A percentile compares a stretch with the other conserved stretches of the same genome.
Evolutionary conservation across 1,140 invertebrate species (phyloP).

Genomic region (Drosophila tropicalis): DNA sequence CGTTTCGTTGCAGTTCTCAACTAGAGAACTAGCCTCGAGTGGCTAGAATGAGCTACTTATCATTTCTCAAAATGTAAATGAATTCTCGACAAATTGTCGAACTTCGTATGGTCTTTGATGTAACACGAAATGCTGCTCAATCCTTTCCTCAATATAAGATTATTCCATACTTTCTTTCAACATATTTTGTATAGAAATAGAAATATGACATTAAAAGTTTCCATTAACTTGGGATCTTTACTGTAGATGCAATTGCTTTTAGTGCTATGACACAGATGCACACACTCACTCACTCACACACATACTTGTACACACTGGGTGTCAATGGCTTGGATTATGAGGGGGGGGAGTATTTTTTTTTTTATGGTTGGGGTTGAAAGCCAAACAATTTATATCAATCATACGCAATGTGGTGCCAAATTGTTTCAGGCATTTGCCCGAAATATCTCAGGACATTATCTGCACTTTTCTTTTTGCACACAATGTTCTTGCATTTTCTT

Average conservation of each 20-base stretch:
- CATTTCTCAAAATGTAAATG: too few species aligned
- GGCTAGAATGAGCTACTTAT: too few species aligned
- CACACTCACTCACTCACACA: not conserved
- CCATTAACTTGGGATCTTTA: not conserved
- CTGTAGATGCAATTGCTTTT: conserved; percentile 18
- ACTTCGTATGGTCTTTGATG: too few species aligned
- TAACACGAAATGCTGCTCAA: too few species aligned
- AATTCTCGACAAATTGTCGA: too few species aligned
- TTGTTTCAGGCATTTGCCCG: conserved; percentile 46
- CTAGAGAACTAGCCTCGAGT: not conserved
- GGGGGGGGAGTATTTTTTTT: not conserved
- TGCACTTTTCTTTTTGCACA: conserved; percentile 7
- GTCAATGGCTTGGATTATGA: conserved; percentile 22
- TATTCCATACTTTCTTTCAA: too few species aligned
- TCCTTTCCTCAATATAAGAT: too few species aligned
- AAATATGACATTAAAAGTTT: too few species aligned
- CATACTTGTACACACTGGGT: not conserved
- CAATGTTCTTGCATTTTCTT: not conserved
- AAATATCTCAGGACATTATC: conserved; percentile 5
- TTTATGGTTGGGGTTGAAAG: conserved; percentile 26
- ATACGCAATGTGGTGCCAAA: conserved; percentile 73
- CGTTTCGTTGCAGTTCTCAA: too few species aligned
- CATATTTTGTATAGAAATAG: too few species aligned
- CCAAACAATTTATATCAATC: conserved; percentile 73
- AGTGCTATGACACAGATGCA: not conserved